phyloP scores from a whole-genome alignment of 2,797 vertebrate species.

The Sibirionetta formosa region DNA sequence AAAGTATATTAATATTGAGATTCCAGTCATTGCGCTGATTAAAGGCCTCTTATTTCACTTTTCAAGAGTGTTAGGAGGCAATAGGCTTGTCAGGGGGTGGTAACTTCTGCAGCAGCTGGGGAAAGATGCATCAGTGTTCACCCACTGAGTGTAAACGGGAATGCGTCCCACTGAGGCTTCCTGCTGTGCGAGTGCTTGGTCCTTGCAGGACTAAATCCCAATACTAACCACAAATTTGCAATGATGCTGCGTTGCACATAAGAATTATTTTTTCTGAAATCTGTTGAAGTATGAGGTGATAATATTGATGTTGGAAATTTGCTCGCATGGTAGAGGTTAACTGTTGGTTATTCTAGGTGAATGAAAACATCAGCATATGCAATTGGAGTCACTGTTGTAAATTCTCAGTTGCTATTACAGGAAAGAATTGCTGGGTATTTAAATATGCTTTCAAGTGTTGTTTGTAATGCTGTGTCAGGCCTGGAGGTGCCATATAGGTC shows the following conservation, averaged over 20 bases:
- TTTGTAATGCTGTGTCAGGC: not conserved
- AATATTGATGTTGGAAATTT: not conserved
- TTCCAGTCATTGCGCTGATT: not conserved
- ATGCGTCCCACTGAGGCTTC: not conserved
- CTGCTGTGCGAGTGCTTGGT: no score
- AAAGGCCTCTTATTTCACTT: not conserved
- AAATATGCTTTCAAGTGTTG: not conserved
- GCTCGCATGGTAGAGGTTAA: not conserved
- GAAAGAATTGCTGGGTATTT: not conserved
- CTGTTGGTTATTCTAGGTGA: not conserved
- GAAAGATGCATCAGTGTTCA: not conserved
- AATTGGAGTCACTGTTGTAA: not conserved
- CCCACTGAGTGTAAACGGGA: accelerated
- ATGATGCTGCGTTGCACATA: not conserved
- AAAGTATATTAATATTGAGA: not conserved
- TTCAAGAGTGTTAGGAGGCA: not conserved
- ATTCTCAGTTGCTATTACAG: not conserved
- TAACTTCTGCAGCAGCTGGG: not conserved
- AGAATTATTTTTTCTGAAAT: not conserved
- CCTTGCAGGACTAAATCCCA: not conserved
- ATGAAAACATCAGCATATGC: not conserved
- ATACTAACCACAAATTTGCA: not conserved
- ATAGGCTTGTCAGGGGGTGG: not conserved
- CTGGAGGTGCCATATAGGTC: not conserved
- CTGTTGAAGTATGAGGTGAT: not conserved